Percentiles rank a stretch among this genome's conserved stretches.
Evolutionary conservation across 1,140 invertebrate genomes (phyloP).

Genomic region (Dermatophagoides farinae): DNA sequence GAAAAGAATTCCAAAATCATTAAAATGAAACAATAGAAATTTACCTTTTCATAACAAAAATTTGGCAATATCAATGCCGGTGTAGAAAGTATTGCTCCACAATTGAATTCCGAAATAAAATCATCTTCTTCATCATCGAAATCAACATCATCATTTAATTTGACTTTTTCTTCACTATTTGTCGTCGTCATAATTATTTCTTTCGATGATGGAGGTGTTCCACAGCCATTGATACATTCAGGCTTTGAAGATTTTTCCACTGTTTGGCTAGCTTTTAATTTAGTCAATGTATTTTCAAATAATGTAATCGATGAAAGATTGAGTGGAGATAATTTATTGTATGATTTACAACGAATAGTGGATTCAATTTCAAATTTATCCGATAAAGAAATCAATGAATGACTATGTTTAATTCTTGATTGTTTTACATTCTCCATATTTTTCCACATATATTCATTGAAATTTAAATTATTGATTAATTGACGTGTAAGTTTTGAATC

Average conservation of each 20-base stretch:
- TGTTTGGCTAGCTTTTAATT: not conserved
- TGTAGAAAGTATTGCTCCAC: slow-evolving; percentile 4
- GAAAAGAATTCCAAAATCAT: not conserved
- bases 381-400: not conserved
- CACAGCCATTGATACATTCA: slow-evolving; percentile 11
- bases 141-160: not conserved
- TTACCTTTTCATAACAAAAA: not conserved
- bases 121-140: not conserved
- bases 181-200: not conserved
- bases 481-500: slow-evolving; percentile 8
- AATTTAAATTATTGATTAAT: slow-evolving; percentile 14
- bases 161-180: not conserved
- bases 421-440: not conserved
- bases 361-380: not conserved
- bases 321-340: not conserved
- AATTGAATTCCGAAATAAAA: slow-evolving; percentile 7
- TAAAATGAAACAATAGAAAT: not conserved
- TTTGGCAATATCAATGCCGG: slow-evolving; percentile 1
- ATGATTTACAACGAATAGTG: not conserved
- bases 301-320: not conserved
- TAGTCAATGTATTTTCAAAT: not conserved
- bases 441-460: slow-evolving; percentile 15
- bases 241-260: not conserved
- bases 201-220: slow-evolving; percentile 4
- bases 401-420: not conserved